Evolutionary conservation across 2,113 vertebrate species (phyloP), one percentile per base, ranked within the genome.

Genomic region (Tragelaphus buxtoni): DNA sequence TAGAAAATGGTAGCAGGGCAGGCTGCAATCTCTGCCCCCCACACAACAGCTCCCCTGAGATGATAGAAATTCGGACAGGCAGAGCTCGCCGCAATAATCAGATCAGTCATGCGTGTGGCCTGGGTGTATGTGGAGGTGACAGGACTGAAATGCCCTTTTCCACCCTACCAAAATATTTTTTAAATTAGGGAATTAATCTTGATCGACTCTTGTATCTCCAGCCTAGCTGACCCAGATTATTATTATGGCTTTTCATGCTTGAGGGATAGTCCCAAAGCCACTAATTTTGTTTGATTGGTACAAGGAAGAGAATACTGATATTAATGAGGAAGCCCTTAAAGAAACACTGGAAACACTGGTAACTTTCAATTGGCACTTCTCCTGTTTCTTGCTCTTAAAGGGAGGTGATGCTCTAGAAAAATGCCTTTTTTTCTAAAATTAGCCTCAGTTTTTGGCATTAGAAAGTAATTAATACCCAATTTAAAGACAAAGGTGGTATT

Each of bases 151-250:
- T 97, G 98, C 97, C 98, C 98, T 98, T 98, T 98, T 88, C 92
- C 91, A 95, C 91, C 96, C 96, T 97, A 88, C 97, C 95, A 61
- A 98, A 98, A 98, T 96, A 98, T 97, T 97, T 96, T 97, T 96
- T 97, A 97, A 98, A 98, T 98, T 97, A 97, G 96, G 95, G 98
- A 96, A 98, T 98, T 98, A 96, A 97, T 98, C 98, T 98, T 98
- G 98, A 98, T 98, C 95, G 72, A 58, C 47, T 84, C 96, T 53
- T 65, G 61, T 91, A 90, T 97, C 94, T 97, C 84, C 81, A 93
- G 76, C 74, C 94, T 92, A 35, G 3, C 45, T 92, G 93, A 58
- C 45, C 3, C 0, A 0, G 87, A 65, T 96, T 85, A 84, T 8
- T 84, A 35, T 93, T 89, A 53, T 22, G 49, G 45, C 58, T 97